phyloP scores from a whole-genome alignment of 2,888 invertebrate species.

The Ecdyonurus torrentis region DNA sequence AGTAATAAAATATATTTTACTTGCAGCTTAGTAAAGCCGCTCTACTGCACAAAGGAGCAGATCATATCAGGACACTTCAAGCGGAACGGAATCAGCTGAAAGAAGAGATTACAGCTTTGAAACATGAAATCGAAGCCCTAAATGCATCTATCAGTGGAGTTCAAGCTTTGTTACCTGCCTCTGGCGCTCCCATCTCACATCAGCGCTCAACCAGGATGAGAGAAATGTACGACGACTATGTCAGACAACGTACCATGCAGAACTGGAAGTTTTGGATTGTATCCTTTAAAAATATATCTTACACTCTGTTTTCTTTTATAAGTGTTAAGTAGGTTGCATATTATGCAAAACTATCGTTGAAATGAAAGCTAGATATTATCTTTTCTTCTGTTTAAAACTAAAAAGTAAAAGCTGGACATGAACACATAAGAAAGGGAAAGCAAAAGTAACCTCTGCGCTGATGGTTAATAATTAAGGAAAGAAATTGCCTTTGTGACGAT shows the following conservation, averaged over 20 bases:
- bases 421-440: too few relatives aligned
- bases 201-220: slow-evolving; percentile 80
- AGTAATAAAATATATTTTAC: too few relatives aligned
- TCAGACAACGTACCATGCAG: slow-evolving; percentile 64
- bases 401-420: too few relatives aligned
- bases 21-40: slow-evolving; percentile 79
- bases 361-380: too few relatives aligned
- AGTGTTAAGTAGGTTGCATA: too few relatives aligned
- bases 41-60: slow-evolving; percentile 92
- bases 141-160: slow-evolving; percentile 87
- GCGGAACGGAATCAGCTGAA: slow-evolving; percentile 70
- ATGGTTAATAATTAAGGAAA: too few relatives aligned
- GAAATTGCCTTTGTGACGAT: too few relatives aligned
- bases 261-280: slow-evolving; percentile 99
- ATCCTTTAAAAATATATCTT: too few relatives aligned
- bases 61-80: slow-evolving; percentile 80
- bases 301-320: too few relatives aligned
- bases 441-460: too few relatives aligned
- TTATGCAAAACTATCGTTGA: too few relatives aligned
- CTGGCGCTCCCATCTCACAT: slow-evolving; percentile 83
- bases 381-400: not conserved
- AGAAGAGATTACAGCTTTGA: slow-evolving; percentile 75
- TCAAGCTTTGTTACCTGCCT: slow-evolving; percentile 87
- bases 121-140: slow-evolving; percentile 76
- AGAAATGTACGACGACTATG: slow-evolving; percentile 87